Evolutionary conservation across 2,113 vertebrate species (phyloP).

Genomic region (Hirundichthys speculiger): DNA sequence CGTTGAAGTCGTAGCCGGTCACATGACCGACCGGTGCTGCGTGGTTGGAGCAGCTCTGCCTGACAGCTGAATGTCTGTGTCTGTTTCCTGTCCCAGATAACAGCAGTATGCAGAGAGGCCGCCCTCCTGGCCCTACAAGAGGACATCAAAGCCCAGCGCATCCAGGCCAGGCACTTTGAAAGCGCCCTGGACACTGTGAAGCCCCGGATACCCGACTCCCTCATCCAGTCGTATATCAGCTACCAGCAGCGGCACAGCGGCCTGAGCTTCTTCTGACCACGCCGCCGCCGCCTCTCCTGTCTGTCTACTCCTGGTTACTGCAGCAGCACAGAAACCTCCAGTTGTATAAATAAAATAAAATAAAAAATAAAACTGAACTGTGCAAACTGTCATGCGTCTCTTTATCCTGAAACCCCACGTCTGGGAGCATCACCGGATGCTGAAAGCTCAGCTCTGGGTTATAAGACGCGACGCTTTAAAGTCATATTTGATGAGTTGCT

Average conservation of each 20-base stretch:
- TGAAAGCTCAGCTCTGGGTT: too few species aligned
- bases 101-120: constrained; percentile 93
- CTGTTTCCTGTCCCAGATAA: constrained; percentile 85
- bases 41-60: constrained; percentile 7
- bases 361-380: not conserved
- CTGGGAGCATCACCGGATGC: too few species aligned
- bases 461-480: too few species aligned
- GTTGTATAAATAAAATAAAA: too few species aligned
- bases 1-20: constrained; percentile 9
- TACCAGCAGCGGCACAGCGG: constrained; percentile 86
- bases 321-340: not conserved
- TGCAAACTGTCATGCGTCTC: too few species aligned
- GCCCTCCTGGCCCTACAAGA: constrained; percentile 93
- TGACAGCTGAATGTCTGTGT: constrained; percentile 64
- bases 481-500: too few species aligned
- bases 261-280: constrained; percentile 79
- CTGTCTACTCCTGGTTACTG: not conserved
- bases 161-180: constrained; percentile 85
- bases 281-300: not conserved
- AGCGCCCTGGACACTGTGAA: constrained; percentile 84
- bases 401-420: too few species aligned
- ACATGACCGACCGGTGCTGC: not conserved
- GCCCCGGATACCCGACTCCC: constrained; percentile 88
- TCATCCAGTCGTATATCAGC: constrained; percentile 87
- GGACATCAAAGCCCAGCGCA: constrained; percentile 84